Base-by-base conservation (phyloP, 2,888 invertebrate genomes). In the Clanis bilineata region DNA sequence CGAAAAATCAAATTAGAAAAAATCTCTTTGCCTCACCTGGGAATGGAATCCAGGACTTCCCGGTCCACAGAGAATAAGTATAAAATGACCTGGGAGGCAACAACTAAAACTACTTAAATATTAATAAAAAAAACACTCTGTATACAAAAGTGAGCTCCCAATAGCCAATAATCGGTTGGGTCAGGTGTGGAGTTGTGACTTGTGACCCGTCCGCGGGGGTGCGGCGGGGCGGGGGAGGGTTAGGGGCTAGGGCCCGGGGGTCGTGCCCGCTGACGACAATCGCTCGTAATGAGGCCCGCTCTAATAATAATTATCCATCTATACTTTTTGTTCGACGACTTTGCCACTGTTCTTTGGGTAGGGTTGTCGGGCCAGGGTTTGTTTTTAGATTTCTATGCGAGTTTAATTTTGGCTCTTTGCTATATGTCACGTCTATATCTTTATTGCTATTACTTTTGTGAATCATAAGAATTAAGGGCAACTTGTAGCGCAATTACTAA, bases 291-390 rank as follows among this genome's bases (percentile, higher is more conserved):
- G 90, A 92, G 89, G 83, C 86, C 74, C 76, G 77, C 79, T 85
- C 86, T 86, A 86, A 87, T 90, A 86, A 90, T 90, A 86, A 91
- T 92, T 92, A 92, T 88, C 90, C 84, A 86, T 83, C 89, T 87
- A 90, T 88, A 90, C 90, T 91, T 88, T 90, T 86, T 86, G 85
- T 79, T 81, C 78, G 73, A 65, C 76, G 79, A 84, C 79, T 79
- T 79, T 71, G 77, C 80, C 77, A 77, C 79, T 76, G 69, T 77
- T 81, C 76, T 82, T 77, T 66, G 36, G 18, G 1, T 79, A 90
- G 90, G 90, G 90, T 56, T 90, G 87, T 61, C 61, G 44, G 15
- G 10, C 59, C 3, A 23, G 21, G 32, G 18, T n/a, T n/a, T n/a
- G n/a, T 25, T 22, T 56, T 41, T 38, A 2, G 25, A 47, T 56